Evolutionary conservation across 2,797 vertebrate genomes (phyloP).

Genomic region (Toxotes lorentzi): DNA sequence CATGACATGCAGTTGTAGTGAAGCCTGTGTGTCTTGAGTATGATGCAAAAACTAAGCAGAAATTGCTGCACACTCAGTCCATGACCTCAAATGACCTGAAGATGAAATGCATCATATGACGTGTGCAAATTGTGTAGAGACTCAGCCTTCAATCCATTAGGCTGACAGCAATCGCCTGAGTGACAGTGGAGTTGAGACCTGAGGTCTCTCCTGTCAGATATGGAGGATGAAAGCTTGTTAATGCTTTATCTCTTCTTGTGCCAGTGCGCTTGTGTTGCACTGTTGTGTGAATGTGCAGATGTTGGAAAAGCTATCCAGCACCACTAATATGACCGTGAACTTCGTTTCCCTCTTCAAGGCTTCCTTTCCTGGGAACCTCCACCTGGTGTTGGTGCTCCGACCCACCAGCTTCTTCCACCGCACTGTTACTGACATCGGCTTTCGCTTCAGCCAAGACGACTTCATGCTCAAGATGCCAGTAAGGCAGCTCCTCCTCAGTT

Average conservation of each 20-base stretch:
- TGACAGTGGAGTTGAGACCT: slow-evolving; percentile 28
- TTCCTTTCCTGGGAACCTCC: slow-evolving; percentile 96
- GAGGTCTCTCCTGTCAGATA: slow-evolving; percentile 29
- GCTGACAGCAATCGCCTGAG: slow-evolving; percentile 40
- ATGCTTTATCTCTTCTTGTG: slow-evolving; percentile 9
- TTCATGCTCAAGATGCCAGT: slow-evolving; percentile 98
- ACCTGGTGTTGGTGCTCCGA: slow-evolving; percentile 95
- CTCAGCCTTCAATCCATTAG: slow-evolving; percentile 32
- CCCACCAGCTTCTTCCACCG: slow-evolving; percentile 97
- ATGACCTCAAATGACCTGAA: slow-evolving; percentile 24
- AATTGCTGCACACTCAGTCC: slow-evolving; percentile 10
- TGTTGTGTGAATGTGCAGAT: neutral
- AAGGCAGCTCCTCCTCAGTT: slow-evolving; percentile 76
- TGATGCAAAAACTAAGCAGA: slow-evolving; percentile 14
- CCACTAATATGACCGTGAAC: neutral
- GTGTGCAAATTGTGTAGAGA: slow-evolving; percentile 17
- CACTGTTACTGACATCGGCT: slow-evolving; percentile 96
- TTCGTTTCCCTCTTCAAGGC: slow-evolving; percentile 78
- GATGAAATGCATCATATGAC: slow-evolving; percentile 27
- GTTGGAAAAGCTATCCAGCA: neutral
- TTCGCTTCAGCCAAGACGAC: slow-evolving; percentile 97
- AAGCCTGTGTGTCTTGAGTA: neutral
- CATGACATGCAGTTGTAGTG: neutral
- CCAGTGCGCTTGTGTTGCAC: neutral
- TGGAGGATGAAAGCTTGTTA: slow-evolving; percentile 21